Conservation (phyloP, 2,113 vertebrate species). For the Psammodynastes pulverulentus region DNA sequence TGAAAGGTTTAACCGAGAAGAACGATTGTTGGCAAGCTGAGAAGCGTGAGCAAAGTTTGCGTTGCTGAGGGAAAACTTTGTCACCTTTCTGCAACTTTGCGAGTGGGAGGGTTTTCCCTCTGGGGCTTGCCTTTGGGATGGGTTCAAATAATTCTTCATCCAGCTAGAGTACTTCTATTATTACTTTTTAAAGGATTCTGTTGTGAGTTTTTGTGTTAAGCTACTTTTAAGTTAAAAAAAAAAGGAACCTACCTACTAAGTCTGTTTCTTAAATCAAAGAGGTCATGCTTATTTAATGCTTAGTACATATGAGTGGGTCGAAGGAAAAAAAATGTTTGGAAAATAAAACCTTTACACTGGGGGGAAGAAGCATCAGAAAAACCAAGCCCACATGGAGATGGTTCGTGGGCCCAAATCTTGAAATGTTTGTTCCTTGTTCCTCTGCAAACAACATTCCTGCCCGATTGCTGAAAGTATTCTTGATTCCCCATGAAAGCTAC, state of each 20-base stretch:
- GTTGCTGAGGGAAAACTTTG: slow-evolving; percentile 47
- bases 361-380: background rate
- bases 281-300: slow-evolving; percentile 37
- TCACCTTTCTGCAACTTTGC: slow-evolving; percentile 58
- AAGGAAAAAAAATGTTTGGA: background rate
- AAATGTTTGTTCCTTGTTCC: background rate
- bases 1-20: slow-evolving; percentile 51
- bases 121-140: slow-evolving; percentile 53
- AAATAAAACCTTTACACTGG: slow-evolving; percentile 9
- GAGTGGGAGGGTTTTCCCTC: slow-evolving; percentile 39
- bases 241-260: slow-evolving; percentile 47
- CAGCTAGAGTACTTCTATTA: slow-evolving; percentile 51
- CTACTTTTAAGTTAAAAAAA: slow-evolving; percentile 40
- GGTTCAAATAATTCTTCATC: slow-evolving; percentile 53
- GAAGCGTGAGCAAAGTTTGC: slow-evolving; percentile 52
- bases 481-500: background rate
- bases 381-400: slow-evolving; percentile 3
- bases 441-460: background rate
- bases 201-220: slow-evolving; percentile 53
- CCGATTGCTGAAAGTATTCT: background rate
- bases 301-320: background rate
- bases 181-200: slow-evolving; percentile 17
- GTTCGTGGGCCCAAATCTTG: background rate
- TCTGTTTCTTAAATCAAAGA: slow-evolving; percentile 51
- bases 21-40: slow-evolving; percentile 51